Evolutionary conservation across 2,888 invertebrate genomes (phyloP).

Genomic region (Mellilla xanthometata): DNA sequence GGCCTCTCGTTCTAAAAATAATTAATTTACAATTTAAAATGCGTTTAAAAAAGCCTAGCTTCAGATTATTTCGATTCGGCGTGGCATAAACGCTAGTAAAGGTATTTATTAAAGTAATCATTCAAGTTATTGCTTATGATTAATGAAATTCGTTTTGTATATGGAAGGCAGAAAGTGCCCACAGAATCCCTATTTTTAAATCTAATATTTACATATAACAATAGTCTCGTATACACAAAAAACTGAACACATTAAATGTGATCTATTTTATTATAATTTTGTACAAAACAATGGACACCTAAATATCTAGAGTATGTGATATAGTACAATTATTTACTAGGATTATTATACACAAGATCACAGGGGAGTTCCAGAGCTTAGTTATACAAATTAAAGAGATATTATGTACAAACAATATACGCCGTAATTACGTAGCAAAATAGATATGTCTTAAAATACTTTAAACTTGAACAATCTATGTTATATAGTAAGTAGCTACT

Average conservation of each 20-base stretch:
- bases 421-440: too few species aligned
- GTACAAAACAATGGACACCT: conserved; percentile 35
- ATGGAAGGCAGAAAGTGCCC: conserved; percentile 8
- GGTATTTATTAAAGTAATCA: too few species aligned
- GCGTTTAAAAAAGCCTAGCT: too few species aligned
- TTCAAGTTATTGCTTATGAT: too few species aligned
- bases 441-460: too few species aligned
- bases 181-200: conserved; percentile 11
- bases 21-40: too few species aligned
- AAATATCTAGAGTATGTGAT: not conserved
- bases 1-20: not conserved
- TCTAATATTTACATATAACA: conserved; percentile 38
- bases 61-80: too few species aligned
- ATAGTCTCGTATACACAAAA: conserved; percentile 32
- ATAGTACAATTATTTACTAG: conserved; percentile 30
- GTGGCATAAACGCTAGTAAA: too few species aligned
- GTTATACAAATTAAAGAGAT: too few species aligned
- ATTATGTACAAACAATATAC: too few species aligned
- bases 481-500: conserved; percentile 27
- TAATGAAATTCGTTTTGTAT: not conserved
- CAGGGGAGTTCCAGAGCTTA: conserved; percentile 81
- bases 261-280: conserved; percentile 35
- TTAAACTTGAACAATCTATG: too few species aligned
- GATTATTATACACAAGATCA: conserved; percentile 70
- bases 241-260: conserved; percentile 46